Conservation (phyloP, 2,888 invertebrate genomes). For the Alviniconcha strummeri region DNA sequence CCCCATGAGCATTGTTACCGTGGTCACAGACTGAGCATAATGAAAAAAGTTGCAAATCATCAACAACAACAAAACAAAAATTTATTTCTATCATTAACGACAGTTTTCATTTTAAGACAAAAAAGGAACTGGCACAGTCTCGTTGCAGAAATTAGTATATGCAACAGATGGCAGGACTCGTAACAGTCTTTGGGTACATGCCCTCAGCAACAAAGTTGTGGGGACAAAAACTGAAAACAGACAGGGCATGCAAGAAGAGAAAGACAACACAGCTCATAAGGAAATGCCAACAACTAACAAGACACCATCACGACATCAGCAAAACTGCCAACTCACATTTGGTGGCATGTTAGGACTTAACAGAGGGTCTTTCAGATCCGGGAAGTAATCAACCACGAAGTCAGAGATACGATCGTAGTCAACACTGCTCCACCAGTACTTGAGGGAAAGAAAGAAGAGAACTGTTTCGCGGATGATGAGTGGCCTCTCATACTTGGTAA, state of each 20-base stretch:
- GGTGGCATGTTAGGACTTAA: slow-evolving; percentile 43
- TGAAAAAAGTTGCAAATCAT: no score
- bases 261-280: background rate
- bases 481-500: slow-evolving; percentile 41
- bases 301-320: slow-evolving; percentile 15
- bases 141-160: no score
- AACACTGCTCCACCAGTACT: slow-evolving; percentile 45
- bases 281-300: background rate
- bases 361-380: slow-evolving; percentile 41
- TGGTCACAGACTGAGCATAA: no score
- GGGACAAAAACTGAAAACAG: background rate
- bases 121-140: no score
- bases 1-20: no score
- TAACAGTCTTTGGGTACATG: no score
- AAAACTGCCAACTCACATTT: slow-evolving; percentile 36
- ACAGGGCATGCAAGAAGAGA: background rate
- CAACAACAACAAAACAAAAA: no score
- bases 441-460: slow-evolving; percentile 44
- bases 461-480: slow-evolving; percentile 45
- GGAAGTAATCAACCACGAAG: slow-evolving; percentile 43
- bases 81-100: no score
- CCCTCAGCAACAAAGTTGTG: no score
- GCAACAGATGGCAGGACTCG: no score
- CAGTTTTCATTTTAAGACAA: no score
- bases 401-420: slow-evolving; percentile 47